Base-by-base conservation (phyloP, 2,797 vertebrate genomes). In the Heterohyrax brucei region DNA sequence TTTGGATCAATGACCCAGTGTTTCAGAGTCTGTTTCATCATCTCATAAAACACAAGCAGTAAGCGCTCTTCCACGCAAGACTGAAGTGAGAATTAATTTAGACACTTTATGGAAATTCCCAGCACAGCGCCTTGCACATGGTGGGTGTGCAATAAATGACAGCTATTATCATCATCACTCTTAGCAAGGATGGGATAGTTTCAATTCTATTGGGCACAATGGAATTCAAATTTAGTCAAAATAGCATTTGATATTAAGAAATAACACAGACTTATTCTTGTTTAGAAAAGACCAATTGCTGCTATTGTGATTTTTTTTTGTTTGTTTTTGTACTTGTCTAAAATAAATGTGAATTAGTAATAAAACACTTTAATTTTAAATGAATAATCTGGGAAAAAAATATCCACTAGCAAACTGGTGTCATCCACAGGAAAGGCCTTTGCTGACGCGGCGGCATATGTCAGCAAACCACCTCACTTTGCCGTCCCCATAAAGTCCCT, bases 291-390 rank as follows among this genome's bases (percentile, higher is more conserved):
- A 84, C 28, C 46, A 68, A 61, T 4, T 50, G 61, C 26, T 59
- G 13, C 16, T 30, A 28, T 75, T 73, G 88, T 44, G 5, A 61
- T n/a, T 28, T 89, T 82, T 82, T 39, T 39, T 39, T 39, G 39
- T 39, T 83, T 89, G 50, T 80, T 81, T 75, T 8, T 53, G 14
- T 4, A 72, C 1, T 89, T 89, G 76, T 75, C 66, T 80, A 72
- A 92, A 73, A 66, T 73, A 59, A 62, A 80, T 93, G 81, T 94
- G 89, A 86, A 94, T n/a, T 7, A 95, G 50, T 64, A 93, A 70
- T 24, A 89, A 94, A 83, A 62, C 3, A 83, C 4, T 10, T 79
- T 50, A 22, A 48, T 73, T 77, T 95, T 44, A 81, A 92, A 73
- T 24, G 89, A 89, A 56, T 30, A 72, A 66, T 7, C 61, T 66